Evolutionary conservation across 2,113 vertebrate species (phyloP), one percentile per base, ranked within the genome.

Genomic region (Limnothrissa miodon): DNA sequence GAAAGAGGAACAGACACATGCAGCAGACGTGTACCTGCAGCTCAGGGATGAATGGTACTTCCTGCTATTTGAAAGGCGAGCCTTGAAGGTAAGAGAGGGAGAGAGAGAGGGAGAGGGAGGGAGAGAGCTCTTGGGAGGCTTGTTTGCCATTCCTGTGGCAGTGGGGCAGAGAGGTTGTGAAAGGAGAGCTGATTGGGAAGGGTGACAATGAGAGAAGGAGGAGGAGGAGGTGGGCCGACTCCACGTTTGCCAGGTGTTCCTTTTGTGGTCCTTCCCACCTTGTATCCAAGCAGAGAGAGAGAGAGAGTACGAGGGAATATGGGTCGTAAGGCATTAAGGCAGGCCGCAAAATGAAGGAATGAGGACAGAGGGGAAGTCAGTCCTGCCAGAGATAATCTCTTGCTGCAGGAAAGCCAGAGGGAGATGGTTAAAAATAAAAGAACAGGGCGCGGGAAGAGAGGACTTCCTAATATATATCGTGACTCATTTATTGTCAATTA

Each of bases 211-310:
- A 86, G 13, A 7, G 19, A 80, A 59, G 29, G 62, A 70, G 33
- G 74, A 83, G 85, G 84, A 87, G 84, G 48, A 92, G 89, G 86
- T 91, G 90, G 91, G 90, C 87, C 84, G 84, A 87, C 90, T 94
- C 92, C 82, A 1, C 91, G 91, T 95, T 95, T 95, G 92, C 93
- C 94, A 95, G 93, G 92, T 96, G 93, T 92, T 90, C 88, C 90
- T 90, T 94, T 93, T 94, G 92, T 95, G 91, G 91, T 93, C 89
- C 87, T 93, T 90, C 87, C 87, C 92, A 90, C 81, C 91, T 94
- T 92, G 91, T 89, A 89, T 84, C 89, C 82, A 87, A 86, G 89
- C 89, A 84, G 83, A 86, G 83, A 87, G 86, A 80, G 85, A 36
- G 39, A 59, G 48, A 79, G 39, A 44, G 29, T 13, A 5, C 4